A percentile compares a stretch with the other conserved stretches of the same genome.
phyloP scores from a whole-genome alignment of 2,888 invertebrate genomes.

The Netelia inedita region DNA sequence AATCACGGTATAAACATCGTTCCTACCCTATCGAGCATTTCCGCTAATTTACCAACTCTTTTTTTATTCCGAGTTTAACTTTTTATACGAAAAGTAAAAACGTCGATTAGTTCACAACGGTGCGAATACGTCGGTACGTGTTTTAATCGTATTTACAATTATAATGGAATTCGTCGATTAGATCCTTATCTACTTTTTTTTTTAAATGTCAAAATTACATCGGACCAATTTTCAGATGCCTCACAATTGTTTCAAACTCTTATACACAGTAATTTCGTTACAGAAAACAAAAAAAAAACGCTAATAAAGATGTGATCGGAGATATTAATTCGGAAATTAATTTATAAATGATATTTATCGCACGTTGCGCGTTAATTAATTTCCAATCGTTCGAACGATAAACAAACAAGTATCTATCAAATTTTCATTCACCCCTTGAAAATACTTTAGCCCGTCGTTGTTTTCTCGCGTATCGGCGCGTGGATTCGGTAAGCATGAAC shows the following conservation, averaged over 20 bases:
- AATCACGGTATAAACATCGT: neutral
- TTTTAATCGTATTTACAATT: neutral
- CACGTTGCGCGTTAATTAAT: too few species aligned
- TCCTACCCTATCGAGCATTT: neutral
- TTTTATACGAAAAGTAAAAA: neutral
- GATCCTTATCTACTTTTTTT: too few species aligned
- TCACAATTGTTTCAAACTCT: neutral
- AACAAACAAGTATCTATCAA: neutral
- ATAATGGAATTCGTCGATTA: too few species aligned
- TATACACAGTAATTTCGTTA: neutral
- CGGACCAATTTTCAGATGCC: neutral
- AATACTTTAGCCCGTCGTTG: neutral
- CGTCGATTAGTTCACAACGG: neutral
- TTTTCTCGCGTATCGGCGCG: neutral
- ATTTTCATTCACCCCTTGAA: neutral
- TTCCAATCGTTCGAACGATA: too few species aligned
- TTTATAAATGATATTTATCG: too few species aligned
- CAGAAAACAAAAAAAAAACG: too few species aligned
- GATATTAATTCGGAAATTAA: too few species aligned
- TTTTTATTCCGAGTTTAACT: neutral
- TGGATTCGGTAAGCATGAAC: conserved; percentile 32
- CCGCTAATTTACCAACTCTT: neutral
- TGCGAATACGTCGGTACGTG: neutral
- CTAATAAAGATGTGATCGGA: neutral
- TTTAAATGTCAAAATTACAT: too few species aligned